phyloP scores from a whole-genome alignment of 2,113 vertebrate genomes.

The Brienomyrus longianalis region DNA sequence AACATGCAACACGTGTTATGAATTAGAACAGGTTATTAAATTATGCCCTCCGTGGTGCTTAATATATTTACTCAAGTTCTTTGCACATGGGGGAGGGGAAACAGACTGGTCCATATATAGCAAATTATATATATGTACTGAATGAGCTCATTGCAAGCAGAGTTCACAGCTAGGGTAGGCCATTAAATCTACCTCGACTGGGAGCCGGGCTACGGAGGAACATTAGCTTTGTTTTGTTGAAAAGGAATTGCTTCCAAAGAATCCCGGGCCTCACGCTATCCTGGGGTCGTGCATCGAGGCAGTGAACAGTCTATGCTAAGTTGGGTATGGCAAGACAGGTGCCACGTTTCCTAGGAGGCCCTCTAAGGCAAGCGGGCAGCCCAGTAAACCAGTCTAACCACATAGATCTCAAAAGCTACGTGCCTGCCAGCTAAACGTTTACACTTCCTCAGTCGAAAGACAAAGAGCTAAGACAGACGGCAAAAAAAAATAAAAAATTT shows the following conservation, averaged over 20 bases:
- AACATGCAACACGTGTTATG: not conserved
- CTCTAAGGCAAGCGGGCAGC: not conserved
- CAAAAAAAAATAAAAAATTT: not conserved
- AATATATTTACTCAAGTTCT: not conserved
- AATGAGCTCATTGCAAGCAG: not conserved
- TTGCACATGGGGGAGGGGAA: not conserved
- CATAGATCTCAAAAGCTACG: not conserved
- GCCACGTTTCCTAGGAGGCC: not conserved
- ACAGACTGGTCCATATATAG: not conserved
- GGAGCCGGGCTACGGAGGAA: not conserved
- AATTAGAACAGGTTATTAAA: not conserved
- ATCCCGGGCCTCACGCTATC: not conserved
- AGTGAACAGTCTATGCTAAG: not conserved
- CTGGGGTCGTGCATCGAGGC: not conserved
- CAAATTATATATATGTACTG: not conserved
- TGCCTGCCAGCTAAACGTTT: not conserved
- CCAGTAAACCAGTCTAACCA: not conserved
- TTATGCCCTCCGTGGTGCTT: not conserved
- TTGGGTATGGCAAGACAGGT: not conserved
- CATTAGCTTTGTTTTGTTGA: not conserved
- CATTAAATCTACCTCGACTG: not conserved
- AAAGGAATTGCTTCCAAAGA: not conserved
- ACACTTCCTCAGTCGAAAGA: not conserved
- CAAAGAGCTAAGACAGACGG: not conserved
- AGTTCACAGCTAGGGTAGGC: not conserved